Evolutionary conservation across 2,113 vertebrate genomes (phyloP).

Genomic region (Saccopteryx leptura): DNA sequence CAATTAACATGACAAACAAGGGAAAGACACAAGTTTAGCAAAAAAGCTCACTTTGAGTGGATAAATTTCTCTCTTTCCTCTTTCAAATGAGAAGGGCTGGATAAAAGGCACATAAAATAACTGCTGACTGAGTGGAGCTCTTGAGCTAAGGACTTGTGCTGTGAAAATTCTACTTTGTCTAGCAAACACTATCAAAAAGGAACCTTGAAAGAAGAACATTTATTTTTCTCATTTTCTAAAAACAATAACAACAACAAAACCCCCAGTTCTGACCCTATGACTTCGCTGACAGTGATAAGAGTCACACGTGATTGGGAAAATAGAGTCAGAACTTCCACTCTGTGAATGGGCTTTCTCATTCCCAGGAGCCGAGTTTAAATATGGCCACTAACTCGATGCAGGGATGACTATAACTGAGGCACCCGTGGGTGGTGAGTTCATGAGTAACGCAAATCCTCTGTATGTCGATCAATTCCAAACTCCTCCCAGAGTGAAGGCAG

Average conservation of each 20-base stretch:
- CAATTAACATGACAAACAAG: constrained; percentile 85
- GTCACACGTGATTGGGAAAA: constrained; percentile 78
- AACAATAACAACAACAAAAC: constrained; percentile 32
- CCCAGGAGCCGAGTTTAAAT: not conserved
- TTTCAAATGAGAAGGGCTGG: constrained; percentile 78
- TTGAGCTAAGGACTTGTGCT: constrained; percentile 87
- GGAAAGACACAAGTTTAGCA: constrained; percentile 84
- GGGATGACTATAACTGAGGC: constrained; percentile 7
- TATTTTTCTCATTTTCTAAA: constrained; percentile 84
- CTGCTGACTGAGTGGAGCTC: constrained; percentile 88
- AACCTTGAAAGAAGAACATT: constrained; percentile 87
- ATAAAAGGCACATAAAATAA: constrained; percentile 88
- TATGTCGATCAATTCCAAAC: not conserved
- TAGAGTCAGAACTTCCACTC: constrained; percentile 73
- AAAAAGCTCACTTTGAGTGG: constrained; percentile 86
- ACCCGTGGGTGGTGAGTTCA: not conserved
- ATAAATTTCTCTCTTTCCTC: constrained; percentile 84
- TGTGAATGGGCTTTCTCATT: constrained; percentile 76
- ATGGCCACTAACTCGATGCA: not conserved
- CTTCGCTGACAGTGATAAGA: constrained; percentile 82
- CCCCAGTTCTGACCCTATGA: constrained; percentile 83
- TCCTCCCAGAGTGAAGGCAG: not conserved
- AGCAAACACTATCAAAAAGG: constrained; percentile 88
- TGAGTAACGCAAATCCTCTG: not conserved
- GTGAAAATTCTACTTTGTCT: constrained; percentile 89